Evolutionary conservation across 2,888 invertebrate species (phyloP).

Genomic region (Caenorhabditis imperialis): DNA sequence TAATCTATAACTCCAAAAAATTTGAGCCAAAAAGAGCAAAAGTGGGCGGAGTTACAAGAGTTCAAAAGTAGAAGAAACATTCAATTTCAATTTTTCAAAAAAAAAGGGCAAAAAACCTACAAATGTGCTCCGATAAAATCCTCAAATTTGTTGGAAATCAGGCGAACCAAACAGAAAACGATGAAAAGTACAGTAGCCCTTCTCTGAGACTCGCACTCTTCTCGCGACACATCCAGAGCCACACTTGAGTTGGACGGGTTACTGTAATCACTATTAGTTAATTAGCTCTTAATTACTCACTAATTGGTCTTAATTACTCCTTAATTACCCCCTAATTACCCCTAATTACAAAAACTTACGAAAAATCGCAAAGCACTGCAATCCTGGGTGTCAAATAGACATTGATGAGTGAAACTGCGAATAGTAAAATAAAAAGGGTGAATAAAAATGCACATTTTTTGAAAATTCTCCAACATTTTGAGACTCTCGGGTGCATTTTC

Average conservation of each 20-base stretch:
- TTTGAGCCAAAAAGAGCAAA: too few species aligned
- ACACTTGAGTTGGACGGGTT: constrained; percentile 15
- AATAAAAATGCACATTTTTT: constrained; percentile 17
- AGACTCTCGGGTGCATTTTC: constrained; percentile 26
- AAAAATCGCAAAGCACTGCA: constrained; percentile 38
- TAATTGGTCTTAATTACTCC: not conserved
- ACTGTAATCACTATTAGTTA: not conserved
- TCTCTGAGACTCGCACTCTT: constrained; percentile 50
- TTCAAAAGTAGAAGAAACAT: too few species aligned
- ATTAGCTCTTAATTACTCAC: not conserved
- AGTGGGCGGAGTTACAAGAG: too few species aligned
- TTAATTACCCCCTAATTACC: too few species aligned
- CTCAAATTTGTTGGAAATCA: constrained; percentile 61
- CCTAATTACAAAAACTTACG: not conserved
- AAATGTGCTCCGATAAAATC: constrained; percentile 32
- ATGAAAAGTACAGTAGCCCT: constrained; percentile 56
- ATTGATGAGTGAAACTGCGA: constrained; percentile 47
- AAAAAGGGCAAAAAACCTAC: constrained; percentile 20
- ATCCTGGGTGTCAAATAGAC: constrained; percentile 35
- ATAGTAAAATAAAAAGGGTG: constrained; percentile 21
- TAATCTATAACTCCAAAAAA: too few species aligned
- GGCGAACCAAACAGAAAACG: constrained; percentile 59
- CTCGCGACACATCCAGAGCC: constrained; percentile 14
- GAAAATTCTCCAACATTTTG: constrained; percentile 1
- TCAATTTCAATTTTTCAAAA: too few species aligned